These are phyloP conservation scores for Agonopterix arenella DNA, from an alignment of 2,888 invertebrate species.

Conservation along the genomic window DNA sequence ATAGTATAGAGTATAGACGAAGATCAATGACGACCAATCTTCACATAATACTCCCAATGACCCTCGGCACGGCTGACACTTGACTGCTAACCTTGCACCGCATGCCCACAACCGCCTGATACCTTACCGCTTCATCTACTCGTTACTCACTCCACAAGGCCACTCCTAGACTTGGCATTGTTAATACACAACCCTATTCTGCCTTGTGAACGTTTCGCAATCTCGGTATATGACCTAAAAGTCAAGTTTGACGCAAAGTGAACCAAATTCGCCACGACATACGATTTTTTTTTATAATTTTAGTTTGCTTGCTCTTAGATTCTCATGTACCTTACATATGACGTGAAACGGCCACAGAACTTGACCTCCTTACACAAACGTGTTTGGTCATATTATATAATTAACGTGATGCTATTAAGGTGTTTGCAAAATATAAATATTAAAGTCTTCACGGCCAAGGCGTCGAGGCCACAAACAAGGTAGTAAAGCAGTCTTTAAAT, in stretches of 20 bases:
- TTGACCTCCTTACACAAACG: conserved; percentile 59
- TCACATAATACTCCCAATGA: conserved; percentile 36
- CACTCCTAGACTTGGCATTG: conserved; percentile 39
- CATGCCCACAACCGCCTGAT: conserved; percentile 36
- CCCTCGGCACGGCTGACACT: conserved; percentile 43
- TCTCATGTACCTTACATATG: no score
- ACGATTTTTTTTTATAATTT: no score
- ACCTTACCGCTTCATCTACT: conserved; percentile 45
- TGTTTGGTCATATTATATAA: conserved; percentile 38
- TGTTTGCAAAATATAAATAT: conserved; percentile 36
- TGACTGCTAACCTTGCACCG: conserved; percentile 50
- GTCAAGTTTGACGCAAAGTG: no score
- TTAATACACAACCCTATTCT: conserved; percentile 35
- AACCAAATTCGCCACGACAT: no score
- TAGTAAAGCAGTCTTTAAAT: neutral
- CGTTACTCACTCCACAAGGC: conserved; percentile 43
- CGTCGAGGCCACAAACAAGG: conserved; percentile 19
- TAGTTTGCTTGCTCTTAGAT: no score
- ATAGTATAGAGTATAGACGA: neutral
- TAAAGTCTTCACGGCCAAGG: conserved; percentile 34
- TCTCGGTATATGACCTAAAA: no score
- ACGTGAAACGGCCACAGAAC: conserved; percentile 42
- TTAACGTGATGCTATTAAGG: conserved; percentile 28
- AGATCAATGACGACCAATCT: conserved; percentile 19
- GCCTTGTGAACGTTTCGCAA: conserved; percentile 33